A percentile compares a stretch with the other conserved stretches of the same genome.
Conservation (phyloP, 2,888 invertebrate species). For the Eulithis testata region DNA sequence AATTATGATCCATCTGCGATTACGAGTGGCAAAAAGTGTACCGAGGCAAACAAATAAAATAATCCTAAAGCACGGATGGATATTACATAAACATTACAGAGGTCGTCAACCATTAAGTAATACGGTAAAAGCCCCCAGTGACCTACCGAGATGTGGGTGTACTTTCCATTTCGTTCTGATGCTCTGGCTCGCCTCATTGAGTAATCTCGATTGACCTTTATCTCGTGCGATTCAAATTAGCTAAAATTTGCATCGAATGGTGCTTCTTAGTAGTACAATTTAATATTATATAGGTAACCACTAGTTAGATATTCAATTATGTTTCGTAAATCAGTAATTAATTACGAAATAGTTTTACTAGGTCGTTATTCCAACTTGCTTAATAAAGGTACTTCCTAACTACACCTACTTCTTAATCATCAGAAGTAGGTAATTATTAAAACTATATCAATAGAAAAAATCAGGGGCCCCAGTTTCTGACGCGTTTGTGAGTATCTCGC, state of each 20-base stretch:
- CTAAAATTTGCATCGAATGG: slow-evolving; percentile 40
- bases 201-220: slow-evolving; percentile 66
- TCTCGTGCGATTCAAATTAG: slow-evolving; percentile 37
- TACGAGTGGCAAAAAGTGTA: slow-evolving; percentile 25
- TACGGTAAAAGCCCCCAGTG: slow-evolving; percentile 67
- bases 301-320: too few species aligned
- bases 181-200: slow-evolving; percentile 48
- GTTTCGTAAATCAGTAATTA: slow-evolving; percentile 1
- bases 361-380: slow-evolving; percentile 10
- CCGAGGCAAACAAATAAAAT: slow-evolving; percentile 39
- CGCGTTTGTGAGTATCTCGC: neutral
- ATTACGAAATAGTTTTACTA: slow-evolving; percentile 7
- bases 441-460: slow-evolving; percentile 6
- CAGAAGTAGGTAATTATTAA: neutral
- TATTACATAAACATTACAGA: slow-evolving; percentile 56
- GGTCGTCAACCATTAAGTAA: slow-evolving; percentile 68
- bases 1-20: slow-evolving; percentile 7
- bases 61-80: slow-evolving; percentile 40
- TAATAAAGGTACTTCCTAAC: slow-evolving; percentile 19
- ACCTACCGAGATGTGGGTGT: slow-evolving; percentile 62
- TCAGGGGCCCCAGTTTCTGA: neutral
- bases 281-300: neutral
- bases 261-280: neutral
- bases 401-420: slow-evolving; percentile 2
- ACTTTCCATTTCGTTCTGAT: slow-evolving; percentile 72